These are phyloP conservation scores for Sturnira hondurensis DNA, from an alignment of 2,113 vertebrate genomes.

Conservation along the genomic window DNA sequence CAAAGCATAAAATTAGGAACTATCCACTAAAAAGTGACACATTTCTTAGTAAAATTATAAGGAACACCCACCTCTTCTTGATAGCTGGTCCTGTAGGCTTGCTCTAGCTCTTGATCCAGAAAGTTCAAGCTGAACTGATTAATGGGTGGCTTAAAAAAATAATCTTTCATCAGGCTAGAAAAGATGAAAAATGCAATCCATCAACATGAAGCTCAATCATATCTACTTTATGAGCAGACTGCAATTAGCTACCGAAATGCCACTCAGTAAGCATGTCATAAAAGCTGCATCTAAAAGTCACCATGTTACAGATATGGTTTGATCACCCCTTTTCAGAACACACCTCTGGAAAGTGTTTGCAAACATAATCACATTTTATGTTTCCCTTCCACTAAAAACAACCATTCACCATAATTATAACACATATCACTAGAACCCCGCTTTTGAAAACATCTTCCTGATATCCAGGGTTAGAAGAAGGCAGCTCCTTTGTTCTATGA, in stretches of 20 bases:
- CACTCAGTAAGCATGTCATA: neutral
- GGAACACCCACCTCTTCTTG: slow-evolving; percentile 89
- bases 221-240: neutral
- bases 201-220: neutral
- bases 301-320: neutral
- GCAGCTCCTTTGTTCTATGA: neutral
- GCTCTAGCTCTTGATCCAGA: slow-evolving; percentile 91
- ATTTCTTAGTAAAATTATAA: neutral
- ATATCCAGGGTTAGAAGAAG: neutral
- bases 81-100: slow-evolving; percentile 92
- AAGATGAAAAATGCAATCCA: neutral
- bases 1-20: neutral
- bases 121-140: slow-evolving; percentile 98
- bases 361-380: neutral
- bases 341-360: neutral
- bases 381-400: neutral
- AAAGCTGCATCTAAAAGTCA: neutral
- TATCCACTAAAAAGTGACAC: neutral
- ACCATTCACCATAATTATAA: neutral
- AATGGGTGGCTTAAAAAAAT: slow-evolving; percentile 98
- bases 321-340: neutral
- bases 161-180: slow-evolving; percentile 96
- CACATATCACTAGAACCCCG: neutral
- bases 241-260: neutral
- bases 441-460: neutral